Base-by-base conservation (phyloP, 2,888 invertebrate genomes). In the Mythimna pallens region DNA sequence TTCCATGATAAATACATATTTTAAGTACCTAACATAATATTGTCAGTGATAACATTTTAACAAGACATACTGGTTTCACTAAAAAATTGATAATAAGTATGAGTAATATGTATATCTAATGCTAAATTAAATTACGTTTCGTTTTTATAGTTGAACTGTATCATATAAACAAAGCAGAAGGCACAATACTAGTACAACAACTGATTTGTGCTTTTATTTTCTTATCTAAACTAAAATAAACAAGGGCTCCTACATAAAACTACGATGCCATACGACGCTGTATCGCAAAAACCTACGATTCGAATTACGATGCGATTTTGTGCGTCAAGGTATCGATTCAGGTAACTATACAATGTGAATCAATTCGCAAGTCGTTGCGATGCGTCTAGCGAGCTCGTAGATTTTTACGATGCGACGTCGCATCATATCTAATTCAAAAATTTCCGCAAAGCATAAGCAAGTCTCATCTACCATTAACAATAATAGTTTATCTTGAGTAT, bases 1-100 rank as follows among this genome's bases (percentile, higher is more conserved):
- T 82, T 82, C 82, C 84, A 81, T 75, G 58, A 50, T 70, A 57
- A 54, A 62, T 72, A 30, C 30, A 30, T 30, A 72, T 65, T 80
- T 5, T 61, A 63, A 61, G 52, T 66, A 70, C 43, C 10, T 65
- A 40, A 34, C 7, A 57, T 47, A 52, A 47, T 70, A 73, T 69
- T 65, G 30, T 65, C 22, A 52, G 36, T 30, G 71, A 71, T 79
- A 76, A 76, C 43, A n/a, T 52, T 70, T 30, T 69, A 54, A 64
- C 17, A 62, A 36, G 12, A n/a, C 12, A n/a, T n/a, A 34, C 10
- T 59, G 59, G 9, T 47, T 22, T 14, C 22, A 22, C 3, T 30
- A 14, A 20, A 12, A 55, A 55, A 34, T 65, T 64, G 10, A 17
- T 54, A 57, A 57, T 5, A 22, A 20, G 22, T 58, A 34, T n/a